These are phyloP conservation scores for Melolontha melolontha DNA, from an alignment of 2,888 invertebrate genomes.

Conservation along the genomic window DNA sequence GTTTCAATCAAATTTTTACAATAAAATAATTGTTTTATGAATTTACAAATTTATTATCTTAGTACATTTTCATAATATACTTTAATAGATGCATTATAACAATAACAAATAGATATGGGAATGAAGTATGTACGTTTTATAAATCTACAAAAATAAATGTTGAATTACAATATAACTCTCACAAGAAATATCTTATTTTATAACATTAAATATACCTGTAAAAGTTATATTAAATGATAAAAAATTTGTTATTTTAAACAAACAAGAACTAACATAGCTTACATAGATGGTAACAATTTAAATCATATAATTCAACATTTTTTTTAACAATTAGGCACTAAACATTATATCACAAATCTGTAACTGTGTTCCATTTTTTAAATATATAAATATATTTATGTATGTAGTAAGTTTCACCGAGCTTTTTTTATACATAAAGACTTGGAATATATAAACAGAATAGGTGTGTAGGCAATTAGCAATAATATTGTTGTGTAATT, in stretches of 20 bases:
- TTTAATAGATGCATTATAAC: too few relatives aligned
- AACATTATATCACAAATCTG: slow-evolving; percentile 31
- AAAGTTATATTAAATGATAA: slow-evolving; percentile 7
- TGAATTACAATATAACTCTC: slow-evolving; percentile 30
- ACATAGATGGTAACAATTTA: too few relatives aligned
- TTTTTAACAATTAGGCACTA: background rate
- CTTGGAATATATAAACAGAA: too few relatives aligned
- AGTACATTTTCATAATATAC: too few relatives aligned
- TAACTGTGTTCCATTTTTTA: slow-evolving; percentile 23
- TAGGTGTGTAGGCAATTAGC: too few relatives aligned
- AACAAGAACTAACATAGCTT: slow-evolving; percentile 23
- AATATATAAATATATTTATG: background rate
- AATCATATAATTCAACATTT: slow-evolving; percentile 2
- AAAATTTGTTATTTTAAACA: slow-evolving; percentile 3
- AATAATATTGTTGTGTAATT: too few relatives aligned
- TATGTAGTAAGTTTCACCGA: too few relatives aligned
- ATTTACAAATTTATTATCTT: slow-evolving; percentile 15
- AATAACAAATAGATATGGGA: slow-evolving; percentile 5
- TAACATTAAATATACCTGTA: background rate
- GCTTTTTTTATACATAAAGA: too few relatives aligned
- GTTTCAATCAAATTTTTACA: too few relatives aligned
- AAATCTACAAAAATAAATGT: slow-evolving; percentile 11
- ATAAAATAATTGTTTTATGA: too few relatives aligned
- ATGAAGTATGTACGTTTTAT: slow-evolving; percentile 2
- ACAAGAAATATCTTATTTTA: background rate